A percentile compares a stretch with the other conserved stretches of the same genome.
These are phyloP conservation scores for Chamaetylas fuelleborni DNA, from an alignment of 2,113 vertebrate species.

Conservation along the genomic window DNA sequence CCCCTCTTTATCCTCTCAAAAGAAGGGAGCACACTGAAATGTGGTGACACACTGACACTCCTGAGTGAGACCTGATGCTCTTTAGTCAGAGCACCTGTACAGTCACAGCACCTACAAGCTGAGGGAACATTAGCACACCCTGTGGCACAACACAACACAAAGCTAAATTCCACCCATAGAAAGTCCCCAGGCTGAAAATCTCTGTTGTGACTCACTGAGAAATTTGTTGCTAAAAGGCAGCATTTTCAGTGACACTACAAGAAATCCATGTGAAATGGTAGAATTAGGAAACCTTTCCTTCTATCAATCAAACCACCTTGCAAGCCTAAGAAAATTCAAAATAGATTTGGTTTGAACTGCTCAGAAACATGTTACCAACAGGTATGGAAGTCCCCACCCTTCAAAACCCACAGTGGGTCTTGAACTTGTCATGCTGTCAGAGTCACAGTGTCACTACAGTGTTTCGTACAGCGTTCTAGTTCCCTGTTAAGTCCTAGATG, in stretches of 20 bases:
- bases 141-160: neutral
- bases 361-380: neutral
- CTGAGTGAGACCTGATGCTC: neutral
- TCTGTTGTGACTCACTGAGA: neutral
- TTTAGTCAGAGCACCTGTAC: neutral
- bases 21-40: neutral
- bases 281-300: neutral
- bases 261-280: neutral
- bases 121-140: neutral
- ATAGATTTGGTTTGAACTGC: neutral
- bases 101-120: neutral
- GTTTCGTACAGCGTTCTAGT: neutral
- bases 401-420: neutral
- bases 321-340: neutral
- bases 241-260: neutral
- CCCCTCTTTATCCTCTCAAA: neutral
- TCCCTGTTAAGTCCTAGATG: neutral
- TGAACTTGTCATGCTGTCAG: neutral
- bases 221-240: neutral
- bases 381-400: neutral
- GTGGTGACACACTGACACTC: neutral
- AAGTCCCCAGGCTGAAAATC: neutral
- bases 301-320: neutral
- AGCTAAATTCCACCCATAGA: neutral
- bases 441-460: neutral